phyloP scores from a whole-genome alignment of 2,113 vertebrate genomes.

The Meles meles region DNA sequence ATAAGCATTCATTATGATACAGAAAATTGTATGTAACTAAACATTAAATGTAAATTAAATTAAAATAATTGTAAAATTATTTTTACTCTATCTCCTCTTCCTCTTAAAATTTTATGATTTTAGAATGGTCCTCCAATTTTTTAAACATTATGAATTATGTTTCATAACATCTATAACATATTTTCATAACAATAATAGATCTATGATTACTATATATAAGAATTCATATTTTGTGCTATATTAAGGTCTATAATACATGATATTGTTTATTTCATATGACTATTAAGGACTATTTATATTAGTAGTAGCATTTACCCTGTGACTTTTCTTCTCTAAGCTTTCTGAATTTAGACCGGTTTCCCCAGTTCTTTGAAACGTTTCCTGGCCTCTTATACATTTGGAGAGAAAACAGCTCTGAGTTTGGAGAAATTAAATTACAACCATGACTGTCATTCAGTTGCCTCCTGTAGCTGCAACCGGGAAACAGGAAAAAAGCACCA shows the following conservation, averaged over 20 bases:
- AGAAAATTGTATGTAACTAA: not conserved
- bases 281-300: not conserved
- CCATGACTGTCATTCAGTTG: constrained; percentile 47
- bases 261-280: not conserved
- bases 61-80: not conserved
- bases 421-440: constrained; percentile 59
- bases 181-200: not conserved
- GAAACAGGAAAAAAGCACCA: not conserved
- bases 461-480: not conserved
- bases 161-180: not conserved
- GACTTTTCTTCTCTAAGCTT: not conserved
- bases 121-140: not conserved
- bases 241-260: not conserved
- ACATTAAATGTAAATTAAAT: not conserved
- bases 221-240: not conserved
- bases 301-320: not conserved
- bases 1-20: not conserved
- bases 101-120: constrained; percentile 33
- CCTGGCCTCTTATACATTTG: constrained; percentile 28
- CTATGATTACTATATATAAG: not conserved
- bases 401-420: constrained; percentile 64
- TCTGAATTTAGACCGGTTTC: constrained; percentile 47
- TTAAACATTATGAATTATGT: not conserved
- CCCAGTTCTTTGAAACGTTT: constrained; percentile 25
- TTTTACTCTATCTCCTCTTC: not conserved